A percentile compares a stretch with the other conserved stretches of the same genome.
Evolutionary conservation across 2,888 invertebrate species (phyloP).

Genomic region (Drosophila helvetica): DNA sequence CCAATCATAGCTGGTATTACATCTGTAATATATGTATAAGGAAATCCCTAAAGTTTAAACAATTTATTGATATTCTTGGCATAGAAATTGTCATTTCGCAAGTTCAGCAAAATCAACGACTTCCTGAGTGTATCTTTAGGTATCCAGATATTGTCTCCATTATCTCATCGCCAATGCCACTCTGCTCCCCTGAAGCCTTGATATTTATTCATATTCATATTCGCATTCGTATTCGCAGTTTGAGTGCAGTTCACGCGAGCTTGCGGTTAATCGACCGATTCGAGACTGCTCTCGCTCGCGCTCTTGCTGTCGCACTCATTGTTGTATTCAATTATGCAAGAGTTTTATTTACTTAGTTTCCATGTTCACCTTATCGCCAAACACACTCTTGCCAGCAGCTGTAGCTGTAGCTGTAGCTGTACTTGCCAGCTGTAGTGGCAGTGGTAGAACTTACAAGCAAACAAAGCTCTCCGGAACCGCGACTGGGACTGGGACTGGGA

Average conservation of each 20-base stretch:
- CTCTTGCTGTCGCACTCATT: slow-evolving; percentile 11
- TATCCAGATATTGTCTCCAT: not conserved
- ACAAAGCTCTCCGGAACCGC: slow-evolving; percentile 16
- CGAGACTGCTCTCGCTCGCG: not conserved
- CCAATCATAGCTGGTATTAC: not conserved
- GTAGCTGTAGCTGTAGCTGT: no score
- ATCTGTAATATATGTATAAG: not conserved
- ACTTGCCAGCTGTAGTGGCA: slow-evolving; percentile 7
- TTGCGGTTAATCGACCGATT: slow-evolving; percentile 21
- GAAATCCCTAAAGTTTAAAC: no score
- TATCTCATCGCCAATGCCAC: not conserved
- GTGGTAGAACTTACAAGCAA: slow-evolving; percentile 34
- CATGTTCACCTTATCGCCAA: slow-evolving; percentile 61
- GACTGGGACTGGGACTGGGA: not conserved
- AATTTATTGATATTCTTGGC: not conserved
- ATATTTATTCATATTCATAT: not conserved
- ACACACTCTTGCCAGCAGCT: slow-evolving; percentile 20
- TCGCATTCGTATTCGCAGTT: slow-evolving; percentile 14
- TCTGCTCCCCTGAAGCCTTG: slow-evolving; percentile 3
- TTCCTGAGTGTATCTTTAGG: not conserved
- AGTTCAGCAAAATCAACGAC: no score
- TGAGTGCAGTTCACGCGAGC: slow-evolving; percentile 24
- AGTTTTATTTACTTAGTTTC: slow-evolving; percentile 26
- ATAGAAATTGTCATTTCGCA: no score
- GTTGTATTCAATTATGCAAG: slow-evolving; percentile 58